Evolutionary conservation across 92 coral and sea anemone species (phyloP).

Genomic region (Epizoanthus stellaris): DNA sequence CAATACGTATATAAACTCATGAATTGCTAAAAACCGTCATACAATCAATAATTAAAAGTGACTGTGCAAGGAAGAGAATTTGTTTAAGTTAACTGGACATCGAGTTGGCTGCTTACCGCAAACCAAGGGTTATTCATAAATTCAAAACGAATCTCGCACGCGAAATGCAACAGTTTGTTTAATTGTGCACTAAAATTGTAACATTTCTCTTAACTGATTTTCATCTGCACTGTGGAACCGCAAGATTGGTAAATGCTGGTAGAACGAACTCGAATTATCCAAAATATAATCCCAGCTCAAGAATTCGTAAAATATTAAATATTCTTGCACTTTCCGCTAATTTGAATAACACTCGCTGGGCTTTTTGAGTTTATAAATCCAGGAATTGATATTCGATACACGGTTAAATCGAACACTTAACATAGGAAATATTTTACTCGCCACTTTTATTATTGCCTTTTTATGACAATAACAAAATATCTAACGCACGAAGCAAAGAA

Average conservation of each 20-base stretch:
- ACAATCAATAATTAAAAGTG: conserved; percentile 80
- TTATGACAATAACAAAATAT: conserved; percentile 14
- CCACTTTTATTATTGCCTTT: conserved; percentile 10
- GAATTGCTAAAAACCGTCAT: conserved; percentile 11
- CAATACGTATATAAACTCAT: conserved; percentile 4
- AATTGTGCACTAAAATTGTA: not conserved
- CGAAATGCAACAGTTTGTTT: conserved; percentile 1
- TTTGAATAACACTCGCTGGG: not conserved
- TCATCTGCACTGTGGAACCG: not conserved
- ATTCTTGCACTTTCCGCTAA: conserved; percentile 6
- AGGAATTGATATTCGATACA: not conserved
- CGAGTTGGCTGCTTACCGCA: conserved; percentile 14
- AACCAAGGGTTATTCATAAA: not conserved
- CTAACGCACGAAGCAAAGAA: not conserved
- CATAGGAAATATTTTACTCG: conserved; percentile 1
- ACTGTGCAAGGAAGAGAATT: conserved; percentile 60
- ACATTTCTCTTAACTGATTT: not conserved
- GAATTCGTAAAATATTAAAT: conserved; percentile 45
- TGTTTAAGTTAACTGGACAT: conserved; percentile 70
- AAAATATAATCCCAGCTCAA: conserved; percentile 1
- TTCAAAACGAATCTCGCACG: not conserved
- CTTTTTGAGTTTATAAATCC: conserved; percentile 8
- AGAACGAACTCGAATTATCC: not conserved
- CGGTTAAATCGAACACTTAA: not conserved
- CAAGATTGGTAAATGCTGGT: not conserved